phyloP scores from a whole-genome alignment of 2,797 vertebrate genomes.

The Delichon dasypus region DNA sequence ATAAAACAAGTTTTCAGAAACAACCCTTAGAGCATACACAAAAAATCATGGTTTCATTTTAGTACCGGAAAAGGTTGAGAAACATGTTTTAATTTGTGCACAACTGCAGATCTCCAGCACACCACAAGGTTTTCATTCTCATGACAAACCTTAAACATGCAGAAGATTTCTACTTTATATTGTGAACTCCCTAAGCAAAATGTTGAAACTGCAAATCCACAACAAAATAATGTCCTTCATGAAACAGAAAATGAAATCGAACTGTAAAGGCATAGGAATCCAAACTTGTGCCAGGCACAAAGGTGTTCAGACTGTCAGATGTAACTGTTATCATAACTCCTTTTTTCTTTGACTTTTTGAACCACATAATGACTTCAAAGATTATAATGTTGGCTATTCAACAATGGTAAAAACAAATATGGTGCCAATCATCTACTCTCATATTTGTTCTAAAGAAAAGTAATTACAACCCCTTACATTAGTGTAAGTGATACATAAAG shows the following conservation, averaged over 20 bases:
- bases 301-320: neutral
- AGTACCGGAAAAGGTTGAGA: slow-evolving; percentile 12
- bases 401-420: neutral
- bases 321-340: neutral
- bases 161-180: neutral
- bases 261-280: neutral
- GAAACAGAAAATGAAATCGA: neutral
- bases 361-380: neutral
- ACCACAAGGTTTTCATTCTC: neutral
- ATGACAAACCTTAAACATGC: neutral
- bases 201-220: neutral
- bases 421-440: neutral
- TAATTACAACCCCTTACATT: neutral
- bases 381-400: neutral
- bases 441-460: neutral
- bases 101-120: neutral
- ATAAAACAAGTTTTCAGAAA: slow-evolving; percentile 66
- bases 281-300: neutral
- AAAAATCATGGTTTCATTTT: slow-evolving; percentile 60
- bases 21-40: slow-evolving; percentile 32
- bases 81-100: neutral
- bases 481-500: neutral
- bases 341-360: neutral
- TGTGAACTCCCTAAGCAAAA: neutral
- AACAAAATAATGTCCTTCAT: neutral